Conservation (phyloP, 2,113 vertebrate species). For the Amphilophus citrinellus region DNA sequence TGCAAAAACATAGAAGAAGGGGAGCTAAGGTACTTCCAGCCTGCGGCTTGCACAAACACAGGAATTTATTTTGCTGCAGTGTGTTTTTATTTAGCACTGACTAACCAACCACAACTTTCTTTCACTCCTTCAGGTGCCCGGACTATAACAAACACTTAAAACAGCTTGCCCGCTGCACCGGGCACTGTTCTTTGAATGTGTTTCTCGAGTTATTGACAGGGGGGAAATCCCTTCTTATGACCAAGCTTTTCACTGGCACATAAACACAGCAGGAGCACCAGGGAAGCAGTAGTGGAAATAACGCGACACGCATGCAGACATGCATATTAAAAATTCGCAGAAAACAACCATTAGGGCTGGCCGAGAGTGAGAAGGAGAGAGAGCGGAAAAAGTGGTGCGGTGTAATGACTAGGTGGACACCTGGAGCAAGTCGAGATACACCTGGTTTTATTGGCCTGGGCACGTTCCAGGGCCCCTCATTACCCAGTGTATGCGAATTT, state of each 20-base stretch:
- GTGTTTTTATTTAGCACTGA: not conserved
- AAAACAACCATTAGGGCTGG: constrained; percentile 64
- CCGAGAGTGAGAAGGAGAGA: constrained; percentile 27
- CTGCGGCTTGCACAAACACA: too few relatives aligned
- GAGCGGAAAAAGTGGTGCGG: constrained; percentile 64
- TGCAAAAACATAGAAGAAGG: not conserved
- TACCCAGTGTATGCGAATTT: constrained; percentile 43
- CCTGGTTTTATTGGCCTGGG: constrained; percentile 73
- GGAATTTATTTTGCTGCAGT: too few relatives aligned
- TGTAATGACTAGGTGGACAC: constrained; percentile 75
- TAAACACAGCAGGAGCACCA: constrained; percentile 19
- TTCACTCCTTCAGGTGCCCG: not conserved
- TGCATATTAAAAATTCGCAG: constrained; percentile 36
- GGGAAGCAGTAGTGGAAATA: constrained; percentile 30
- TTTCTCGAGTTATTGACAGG: constrained; percentile 5
- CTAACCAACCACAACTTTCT: not conserved
- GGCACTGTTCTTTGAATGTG: not conserved
- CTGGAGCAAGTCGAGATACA: constrained; percentile 67
- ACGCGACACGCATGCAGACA: constrained; percentile 33
- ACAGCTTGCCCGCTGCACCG: not conserved
- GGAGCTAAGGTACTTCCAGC: too few relatives aligned
- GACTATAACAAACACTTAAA: not conserved
- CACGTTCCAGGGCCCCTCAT: constrained; percentile 66
- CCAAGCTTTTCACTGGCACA: not conserved
- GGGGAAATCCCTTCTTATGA: constrained; percentile 30